Conservation (phyloP, 2,888 invertebrate species). For the Trachelus stipa region DNA sequence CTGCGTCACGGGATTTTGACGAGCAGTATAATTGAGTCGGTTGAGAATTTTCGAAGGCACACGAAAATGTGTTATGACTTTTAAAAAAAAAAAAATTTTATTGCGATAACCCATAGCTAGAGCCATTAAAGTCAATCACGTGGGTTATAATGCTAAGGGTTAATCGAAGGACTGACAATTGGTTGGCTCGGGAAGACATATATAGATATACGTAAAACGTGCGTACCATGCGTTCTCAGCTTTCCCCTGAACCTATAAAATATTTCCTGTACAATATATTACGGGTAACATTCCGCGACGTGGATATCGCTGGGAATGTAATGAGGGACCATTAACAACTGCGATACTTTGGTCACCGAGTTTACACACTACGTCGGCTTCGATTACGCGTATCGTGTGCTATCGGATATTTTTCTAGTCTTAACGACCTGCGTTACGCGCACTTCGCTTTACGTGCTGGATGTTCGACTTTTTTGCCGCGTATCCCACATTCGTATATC, state of each 20-base stretch:
- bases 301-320: conserved; percentile 6
- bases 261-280: conserved; percentile 23
- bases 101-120: neutral
- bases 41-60: neutral
- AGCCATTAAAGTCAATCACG: neutral
- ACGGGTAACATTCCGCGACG: conserved; percentile 12
- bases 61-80: neutral
- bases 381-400: neutral
- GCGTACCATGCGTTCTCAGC: neutral
- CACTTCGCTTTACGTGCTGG: neutral
- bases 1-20: neutral
- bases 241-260: conserved; percentile 17
- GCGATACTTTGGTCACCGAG: neutral
- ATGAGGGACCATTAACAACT: neutral
- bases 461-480: neutral
- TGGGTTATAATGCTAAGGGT: neutral
- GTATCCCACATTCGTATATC: neutral
- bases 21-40: neutral
- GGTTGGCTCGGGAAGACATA: no score
- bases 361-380: neutral
- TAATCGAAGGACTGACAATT: no score
- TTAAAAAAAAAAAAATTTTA: neutral
- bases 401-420: neutral
- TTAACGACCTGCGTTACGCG: neutral
- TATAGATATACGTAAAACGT: neutral